phyloP scores from a whole-genome alignment of 2,797 vertebrate genomes.

The Chiroxiphia lanceolata region DNA sequence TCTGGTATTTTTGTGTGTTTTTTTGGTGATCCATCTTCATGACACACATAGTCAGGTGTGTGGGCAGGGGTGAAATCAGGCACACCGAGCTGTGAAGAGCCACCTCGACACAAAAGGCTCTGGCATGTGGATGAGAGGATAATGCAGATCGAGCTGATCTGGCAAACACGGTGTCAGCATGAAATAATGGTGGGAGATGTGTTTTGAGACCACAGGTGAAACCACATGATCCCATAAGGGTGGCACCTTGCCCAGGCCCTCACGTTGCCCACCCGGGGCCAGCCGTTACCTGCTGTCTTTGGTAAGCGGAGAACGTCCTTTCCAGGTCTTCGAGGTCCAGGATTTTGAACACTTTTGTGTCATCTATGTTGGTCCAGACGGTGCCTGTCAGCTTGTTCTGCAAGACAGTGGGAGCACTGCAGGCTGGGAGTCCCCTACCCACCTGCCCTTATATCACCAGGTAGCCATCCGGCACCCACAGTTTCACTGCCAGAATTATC shows the following conservation, averaged over 20 bases:
- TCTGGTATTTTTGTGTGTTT: not conserved
- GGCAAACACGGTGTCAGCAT: not conserved
- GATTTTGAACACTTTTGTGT: slow-evolving; percentile 90
- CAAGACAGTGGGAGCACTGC: not conserved
- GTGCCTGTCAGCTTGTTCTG: slow-evolving; percentile 96
- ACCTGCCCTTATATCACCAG: not conserved
- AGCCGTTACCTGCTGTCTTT: slow-evolving; percentile 93
- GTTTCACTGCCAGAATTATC: not conserved
- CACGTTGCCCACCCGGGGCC: rapidly evolving
- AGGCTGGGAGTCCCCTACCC: not conserved
- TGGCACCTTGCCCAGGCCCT: not conserved
- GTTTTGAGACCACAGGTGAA: not conserved
- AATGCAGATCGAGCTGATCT: not conserved
- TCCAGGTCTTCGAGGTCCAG: slow-evolving; percentile 95
- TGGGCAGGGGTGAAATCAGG: not conserved
- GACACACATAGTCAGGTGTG: not conserved
- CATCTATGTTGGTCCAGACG: slow-evolving; percentile 92
- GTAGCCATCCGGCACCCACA: not conserved
- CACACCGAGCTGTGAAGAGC: rapidly evolving
- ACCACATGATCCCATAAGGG: rapidly evolving
- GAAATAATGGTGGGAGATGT: not conserved
- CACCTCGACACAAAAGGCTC: not conserved
- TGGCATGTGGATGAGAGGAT: not conserved
- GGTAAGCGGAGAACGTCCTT: slow-evolving; percentile 97
- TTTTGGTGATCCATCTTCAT: not conserved